Evolutionary conservation across 64 coral and sea anemone genomes (phyloP), one percentile per base, ranked within the genome.

Genomic region (Montipora capricornis): DNA sequence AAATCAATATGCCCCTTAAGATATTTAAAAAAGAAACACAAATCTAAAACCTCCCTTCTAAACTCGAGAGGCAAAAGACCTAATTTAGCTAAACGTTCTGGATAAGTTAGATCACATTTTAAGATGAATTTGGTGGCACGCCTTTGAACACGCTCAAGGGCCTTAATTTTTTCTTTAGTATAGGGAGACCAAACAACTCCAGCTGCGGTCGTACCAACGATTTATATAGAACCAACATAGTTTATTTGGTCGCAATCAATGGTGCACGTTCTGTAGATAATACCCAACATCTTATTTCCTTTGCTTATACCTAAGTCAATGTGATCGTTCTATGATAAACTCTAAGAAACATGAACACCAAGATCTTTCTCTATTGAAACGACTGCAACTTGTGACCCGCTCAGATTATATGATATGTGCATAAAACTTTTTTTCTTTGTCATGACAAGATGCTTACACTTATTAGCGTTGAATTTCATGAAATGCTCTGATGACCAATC

Each of bases 311-410:
- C 47, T 10, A 80, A 17, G 75, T 61, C 75, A 68, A 80, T 80
- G 22, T 90, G 89, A 79, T 80, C 61, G 44, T 90, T 90, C 76
- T 53, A 90, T 60, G 89, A 80, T 68, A 90, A 80, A 22, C 80
- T 80, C 20, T 76, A 16, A 44, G 89, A 90, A 90, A 90, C 89
- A 90, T 90, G 75, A 10, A 90, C 89, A 67, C 89, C 76, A 80
- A 90, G 76, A 76, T 80, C 89, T 90, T 90, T 80, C 76, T 90
- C n/a, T 49, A 53, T 90, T 5, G 52, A 55, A 55, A 10, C 52
- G 10, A 55, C 52, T 55, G 52, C 52, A 55, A 55, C 52, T 10
- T 55, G 52, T 10, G 10, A 55, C 4, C 52, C 62, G 49, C 80
- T 24, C 29, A 80, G 49, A 14, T 80, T 53, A 37, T 37, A 37